phyloP scores from a whole-genome alignment of 2,888 invertebrate genomes.

The Apamea crenata region DNA sequence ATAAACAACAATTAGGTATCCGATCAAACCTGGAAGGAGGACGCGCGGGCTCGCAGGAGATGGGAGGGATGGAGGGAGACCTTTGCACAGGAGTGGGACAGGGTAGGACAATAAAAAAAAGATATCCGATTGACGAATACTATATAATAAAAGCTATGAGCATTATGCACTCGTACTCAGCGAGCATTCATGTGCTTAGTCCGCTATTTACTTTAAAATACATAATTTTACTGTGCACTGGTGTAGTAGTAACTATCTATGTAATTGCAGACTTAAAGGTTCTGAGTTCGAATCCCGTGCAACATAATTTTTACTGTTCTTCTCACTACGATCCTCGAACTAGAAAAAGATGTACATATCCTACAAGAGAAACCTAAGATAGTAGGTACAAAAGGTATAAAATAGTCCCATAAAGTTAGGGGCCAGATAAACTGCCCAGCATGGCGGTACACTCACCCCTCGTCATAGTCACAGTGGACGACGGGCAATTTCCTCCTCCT shows the following conservation, averaged over 20 bases:
- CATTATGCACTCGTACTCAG: not conserved
- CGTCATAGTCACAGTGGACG: constrained; percentile 54
- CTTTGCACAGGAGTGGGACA: too few relatives aligned
- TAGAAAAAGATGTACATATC: not conserved
- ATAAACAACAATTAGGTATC: not conserved
- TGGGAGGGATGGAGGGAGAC: too few relatives aligned
- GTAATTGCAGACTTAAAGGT: not conserved
- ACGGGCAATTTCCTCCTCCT: constrained; percentile 41
- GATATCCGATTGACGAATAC: not conserved
- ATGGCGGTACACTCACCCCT: constrained; percentile 49
- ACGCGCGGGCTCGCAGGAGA: too few relatives aligned
- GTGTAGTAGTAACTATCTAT: not conserved
- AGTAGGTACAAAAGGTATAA: not conserved
- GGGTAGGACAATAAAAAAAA: too few relatives aligned
- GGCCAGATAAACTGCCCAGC: not conserved
- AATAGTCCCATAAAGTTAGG: not conserved
- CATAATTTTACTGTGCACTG: not conserved
- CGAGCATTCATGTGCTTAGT: not conserved
- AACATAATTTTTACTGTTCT: too few relatives aligned
- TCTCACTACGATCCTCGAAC: not conserved
- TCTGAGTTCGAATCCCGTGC: not conserved
- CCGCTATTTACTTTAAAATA: not conserved
- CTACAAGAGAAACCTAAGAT: not conserved
- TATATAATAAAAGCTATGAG: constrained; percentile 1
- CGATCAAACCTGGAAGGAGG: not conserved